Evolutionary conservation across 2,888 invertebrate genomes (phyloP), one percentile per base, ranked within the genome.

Genomic region (Platerodrilus igneus): DNA sequence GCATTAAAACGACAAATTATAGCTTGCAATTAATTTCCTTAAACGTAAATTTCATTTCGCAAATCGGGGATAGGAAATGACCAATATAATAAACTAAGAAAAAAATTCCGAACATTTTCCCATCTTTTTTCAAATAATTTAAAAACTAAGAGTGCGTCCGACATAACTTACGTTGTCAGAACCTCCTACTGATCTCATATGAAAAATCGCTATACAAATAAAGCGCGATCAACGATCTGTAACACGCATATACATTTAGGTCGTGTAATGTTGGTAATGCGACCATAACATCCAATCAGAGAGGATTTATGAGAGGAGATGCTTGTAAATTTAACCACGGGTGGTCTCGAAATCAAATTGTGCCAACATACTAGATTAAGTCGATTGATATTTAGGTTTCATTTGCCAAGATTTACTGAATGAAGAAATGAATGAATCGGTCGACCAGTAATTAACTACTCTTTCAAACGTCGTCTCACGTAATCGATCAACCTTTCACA

Each of bases 231-330:
- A 50, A 49, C 50, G 50, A 50, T 53, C 52, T 51, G 51, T 53
- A 50, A 53, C 51, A 49, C n/a, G n/a, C n/a, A 42, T 45, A 18
- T 51, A 60, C 59, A 61, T 63, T 64, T 62, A 51, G 63, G 59
- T 59, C 57, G 50, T 55, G 61, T 64, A 63, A 64, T 63, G 63
- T 59, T 60, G 63, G 61, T 66, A 67, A 68, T 67, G 64, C 64
- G 66, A 56, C 68, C 67, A 68, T 68, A 68, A 68, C 68, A 67
- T 68, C 67, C 68, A 68, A 68, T 68, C 67, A 68, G 62, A 62
- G 53, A 50, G 62, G 64, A 68, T 68, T 68, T 68, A 68, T 66
- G 67, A 57, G 56, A 56, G 56, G 53, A 56, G 56, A 54, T 57
- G 55, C 65, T 63, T 64, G 63, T 67, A 67, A 67, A 68, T 67